Percentiles rank a stretch among this genome's conserved stretches.
Evolutionary conservation across 64 coral and sea anemone species (phyloP).

Genomic region (Montipora capricornis): DNA sequence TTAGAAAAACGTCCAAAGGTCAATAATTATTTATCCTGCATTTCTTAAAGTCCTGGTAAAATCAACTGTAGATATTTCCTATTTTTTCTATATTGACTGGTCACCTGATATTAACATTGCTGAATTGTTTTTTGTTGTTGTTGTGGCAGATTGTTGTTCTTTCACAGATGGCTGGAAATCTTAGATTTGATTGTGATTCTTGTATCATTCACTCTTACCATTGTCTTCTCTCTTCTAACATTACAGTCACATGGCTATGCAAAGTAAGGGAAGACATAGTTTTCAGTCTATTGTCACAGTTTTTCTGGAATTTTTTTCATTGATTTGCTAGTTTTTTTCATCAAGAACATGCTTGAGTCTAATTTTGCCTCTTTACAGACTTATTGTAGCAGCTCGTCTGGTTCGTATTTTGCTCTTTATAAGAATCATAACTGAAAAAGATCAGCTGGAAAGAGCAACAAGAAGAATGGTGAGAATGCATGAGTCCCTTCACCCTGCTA

Average conservation of each 20-base stretch:
- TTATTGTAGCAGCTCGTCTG: conserved; percentile 79
- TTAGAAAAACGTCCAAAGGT: too few relatives aligned
- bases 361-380: conserved; percentile 48
- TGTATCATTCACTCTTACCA: conserved; percentile 83
- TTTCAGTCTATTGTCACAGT: too few relatives aligned
- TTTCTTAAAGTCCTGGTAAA: too few relatives aligned
- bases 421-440: conserved; percentile 92
- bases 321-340: too few relatives aligned
- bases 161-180: conserved; percentile 95
- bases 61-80: too few relatives aligned
- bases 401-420: conserved; percentile 89
- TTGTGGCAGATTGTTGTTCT: conserved; percentile 77
- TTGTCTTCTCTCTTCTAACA: conserved; percentile 71
- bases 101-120: background rate
- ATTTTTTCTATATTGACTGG: too few relatives aligned
- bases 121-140: background rate
- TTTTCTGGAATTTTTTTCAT: too few relatives aligned
- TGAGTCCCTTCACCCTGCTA: too few relatives aligned
- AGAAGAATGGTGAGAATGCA: conserved; percentile 78
- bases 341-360: too few relatives aligned
- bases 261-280: conserved; percentile 70
- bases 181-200: conserved; percentile 84
- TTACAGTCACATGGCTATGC: conserved; percentile 80
- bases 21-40: too few relatives aligned
- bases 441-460: conserved; percentile 95